Evolutionary conservation across 2,888 invertebrate genomes (phyloP), one percentile per base, ranked within the genome.

Genomic region (Dione juno): DNA sequence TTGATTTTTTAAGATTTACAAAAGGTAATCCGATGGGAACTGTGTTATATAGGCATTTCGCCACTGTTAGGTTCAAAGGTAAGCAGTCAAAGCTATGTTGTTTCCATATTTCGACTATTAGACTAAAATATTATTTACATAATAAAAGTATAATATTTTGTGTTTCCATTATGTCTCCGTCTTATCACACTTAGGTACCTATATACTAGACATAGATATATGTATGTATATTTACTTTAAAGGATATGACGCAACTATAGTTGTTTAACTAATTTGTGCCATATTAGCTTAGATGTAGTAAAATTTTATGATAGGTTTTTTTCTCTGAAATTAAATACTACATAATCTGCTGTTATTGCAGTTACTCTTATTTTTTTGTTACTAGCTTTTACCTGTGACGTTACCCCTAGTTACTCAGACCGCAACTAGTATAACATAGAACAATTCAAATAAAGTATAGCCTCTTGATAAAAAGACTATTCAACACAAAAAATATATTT

Each of bases 261-360:
- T 45, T 61, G 61, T 61, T 61, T 61, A 45, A 61, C 61, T 61
- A 45, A 61, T 61, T 61, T 61, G 28, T 35, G 28, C 14, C 5
- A 28, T 43, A 43, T 61, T 61, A 45, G 28, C 43, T n/a, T 45
- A 28, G 10, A 7, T 28, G n/a, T n/a, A 61, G 45, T 45, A 28
- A 45, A 45, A 2, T 61, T 28, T 45, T 61, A 16, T 45, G 11
- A 3, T 16, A 11, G 16, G 16, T 16, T 16, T 57, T 57, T 57
- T 57, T 16, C 57, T 16, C 35, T 8, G 10, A 54, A 54, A 54
- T 53, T 3, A 35, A 54, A 57, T 19, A 7, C 11, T 37, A 16
- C 11, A n/a, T 37, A 11, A 40, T 57, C 16, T 16, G 16, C 11
- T 57, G 57, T 40, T 40, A 57, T 19, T n/a, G 16, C 37, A 35